A percentile compares a stretch with the other conserved stretches of the same genome.
These are phyloP conservation scores for Aphaenogaster ashmeadi DNA, from an alignment of 1,140 invertebrate genomes.

Conservation along the genomic window DNA sequence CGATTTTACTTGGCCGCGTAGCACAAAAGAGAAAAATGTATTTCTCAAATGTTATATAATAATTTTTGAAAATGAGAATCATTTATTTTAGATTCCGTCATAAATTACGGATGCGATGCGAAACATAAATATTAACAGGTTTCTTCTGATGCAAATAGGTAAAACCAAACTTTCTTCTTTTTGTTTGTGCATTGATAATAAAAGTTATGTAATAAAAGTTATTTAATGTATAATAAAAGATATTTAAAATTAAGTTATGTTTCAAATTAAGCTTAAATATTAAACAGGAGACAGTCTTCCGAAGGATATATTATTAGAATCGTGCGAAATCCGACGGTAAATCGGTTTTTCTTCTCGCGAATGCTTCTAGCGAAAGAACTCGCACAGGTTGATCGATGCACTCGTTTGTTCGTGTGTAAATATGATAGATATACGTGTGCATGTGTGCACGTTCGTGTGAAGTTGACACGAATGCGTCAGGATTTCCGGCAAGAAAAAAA, in stretches of 20 bases:
- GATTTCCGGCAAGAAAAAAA: neutral
- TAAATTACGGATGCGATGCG: no score
- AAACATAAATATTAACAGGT: no score
- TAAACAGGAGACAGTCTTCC: neutral
- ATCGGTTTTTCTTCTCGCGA: neutral
- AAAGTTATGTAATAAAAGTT: no score
- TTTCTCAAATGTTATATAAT: no score
- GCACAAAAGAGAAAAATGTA: no score
- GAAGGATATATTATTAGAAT: neutral
- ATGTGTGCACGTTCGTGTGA: neutral
- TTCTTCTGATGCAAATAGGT: no score
- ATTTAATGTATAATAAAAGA: neutral
- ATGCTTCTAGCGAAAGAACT: conserved; percentile 12
- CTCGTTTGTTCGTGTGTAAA: neutral
- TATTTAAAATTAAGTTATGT: neutral
- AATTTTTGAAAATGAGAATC: no score
- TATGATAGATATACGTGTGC: neutral
- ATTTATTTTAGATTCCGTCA: no score
- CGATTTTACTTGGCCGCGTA: no score
- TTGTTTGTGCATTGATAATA: no score
- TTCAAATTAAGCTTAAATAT: conserved; percentile 10
- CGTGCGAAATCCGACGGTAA: no score
- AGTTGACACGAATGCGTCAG: neutral
- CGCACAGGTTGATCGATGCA: conserved; percentile 5
- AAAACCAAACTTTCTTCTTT: no score